phyloP scores from a whole-genome alignment of 2,113 vertebrate genomes.

The Calonectris borealis region DNA sequence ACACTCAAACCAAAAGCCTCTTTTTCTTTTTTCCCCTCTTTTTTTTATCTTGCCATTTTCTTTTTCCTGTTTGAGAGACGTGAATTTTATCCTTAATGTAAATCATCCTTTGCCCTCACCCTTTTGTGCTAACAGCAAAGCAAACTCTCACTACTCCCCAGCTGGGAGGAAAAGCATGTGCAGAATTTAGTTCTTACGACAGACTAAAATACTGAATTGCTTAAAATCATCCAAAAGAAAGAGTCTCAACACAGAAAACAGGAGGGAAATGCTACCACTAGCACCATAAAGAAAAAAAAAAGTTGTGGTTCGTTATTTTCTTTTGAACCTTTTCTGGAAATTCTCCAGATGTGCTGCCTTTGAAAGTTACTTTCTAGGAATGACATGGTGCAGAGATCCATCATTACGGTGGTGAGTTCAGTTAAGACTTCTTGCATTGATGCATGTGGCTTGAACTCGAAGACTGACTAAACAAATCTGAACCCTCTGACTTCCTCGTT shows the following conservation, averaged over 20 bases:
- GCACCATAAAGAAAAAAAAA: neutral
- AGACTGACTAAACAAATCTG: neutral
- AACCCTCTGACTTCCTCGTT: neutral
- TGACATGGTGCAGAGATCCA: neutral
- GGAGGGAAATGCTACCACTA: neutral
- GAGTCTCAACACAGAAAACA: neutral
- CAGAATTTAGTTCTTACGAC: neutral
- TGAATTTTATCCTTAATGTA: neutral
- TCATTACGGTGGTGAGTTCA: neutral
- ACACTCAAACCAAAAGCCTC: neutral
- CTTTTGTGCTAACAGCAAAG: neutral
- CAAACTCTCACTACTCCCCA: neutral
- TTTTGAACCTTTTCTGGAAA: neutral
- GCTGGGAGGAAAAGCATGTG: accelerated
- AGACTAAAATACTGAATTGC: neutral
- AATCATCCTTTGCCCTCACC: neutral
- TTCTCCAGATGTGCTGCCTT: neutral
- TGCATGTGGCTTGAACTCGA: neutral
- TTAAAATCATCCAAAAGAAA: neutral
- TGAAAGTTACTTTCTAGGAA: neutral
- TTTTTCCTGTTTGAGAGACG: neutral
- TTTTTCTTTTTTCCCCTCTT: neutral
- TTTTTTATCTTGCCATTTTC: neutral
- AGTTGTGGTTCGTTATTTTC: neutral
- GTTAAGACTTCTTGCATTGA: neutral